phyloP scores from a whole-genome alignment of 2,888 invertebrate species.

The Hemistola chrysoprasaria region DNA sequence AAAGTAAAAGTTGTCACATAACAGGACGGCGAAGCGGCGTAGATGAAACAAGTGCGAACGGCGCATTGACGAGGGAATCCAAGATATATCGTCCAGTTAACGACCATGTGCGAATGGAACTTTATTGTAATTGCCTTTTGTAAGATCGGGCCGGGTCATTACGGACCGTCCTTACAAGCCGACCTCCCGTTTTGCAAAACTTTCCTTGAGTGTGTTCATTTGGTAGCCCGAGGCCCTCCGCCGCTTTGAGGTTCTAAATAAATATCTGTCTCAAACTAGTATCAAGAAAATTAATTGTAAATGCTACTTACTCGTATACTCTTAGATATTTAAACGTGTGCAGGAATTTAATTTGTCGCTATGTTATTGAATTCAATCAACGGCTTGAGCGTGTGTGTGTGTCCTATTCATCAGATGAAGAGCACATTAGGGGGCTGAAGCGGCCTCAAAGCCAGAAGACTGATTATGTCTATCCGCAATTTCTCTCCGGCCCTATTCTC shows the following conservation, averaged over 20 bases:
- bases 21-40: constrained; percentile 17
- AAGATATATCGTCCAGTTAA: constrained; percentile 79
- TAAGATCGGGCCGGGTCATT: constrained; percentile 79
- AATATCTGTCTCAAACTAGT: constrained; percentile 27
- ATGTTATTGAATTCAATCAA: constrained; percentile 54
- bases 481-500: constrained; percentile 79
- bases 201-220: constrained; percentile 56
- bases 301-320: constrained; percentile 5
- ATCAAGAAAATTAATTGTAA: constrained; percentile 28
- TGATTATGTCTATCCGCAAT: constrained; percentile 82
- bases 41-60: constrained; percentile 63
- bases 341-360: constrained; percentile 35
- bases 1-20: constrained; percentile 19
- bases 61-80: constrained; percentile 61
- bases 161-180: constrained; percentile 67
- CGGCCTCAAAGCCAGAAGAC: constrained; percentile 82
- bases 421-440: constrained; percentile 75
- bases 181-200: constrained; percentile 68
- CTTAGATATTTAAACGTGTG: constrained; percentile 21
- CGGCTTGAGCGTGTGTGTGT: constrained; percentile 56
- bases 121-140: constrained; percentile 83
- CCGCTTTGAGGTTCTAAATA: constrained; percentile 42
- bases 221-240: constrained; percentile 37
- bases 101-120: constrained; percentile 80
- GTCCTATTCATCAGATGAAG: constrained; percentile 75